Percentiles rank a stretch among this genome's conserved stretches.
Conservation (phyloP, 2,113 vertebrate species). For the Saccopteryx leptura region DNA sequence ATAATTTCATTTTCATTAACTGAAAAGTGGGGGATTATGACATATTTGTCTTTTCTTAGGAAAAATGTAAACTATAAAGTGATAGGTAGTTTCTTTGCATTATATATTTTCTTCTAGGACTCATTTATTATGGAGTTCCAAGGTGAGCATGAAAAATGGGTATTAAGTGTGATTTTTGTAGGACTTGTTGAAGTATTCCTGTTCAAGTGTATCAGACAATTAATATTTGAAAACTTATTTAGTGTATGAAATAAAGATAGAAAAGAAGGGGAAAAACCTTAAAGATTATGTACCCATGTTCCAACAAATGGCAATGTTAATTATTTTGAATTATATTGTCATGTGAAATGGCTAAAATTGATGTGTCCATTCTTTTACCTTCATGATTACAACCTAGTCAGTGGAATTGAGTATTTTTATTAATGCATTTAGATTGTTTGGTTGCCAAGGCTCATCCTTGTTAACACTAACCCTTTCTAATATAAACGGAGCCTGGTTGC, state of each 20-base stretch:
- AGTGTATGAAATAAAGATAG: background rate
- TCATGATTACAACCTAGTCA: constrained; percentile 32
- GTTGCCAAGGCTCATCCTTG: constrained; percentile 28
- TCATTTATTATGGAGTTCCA: background rate
- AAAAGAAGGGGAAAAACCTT: background rate
- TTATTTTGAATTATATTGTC: constrained; percentile 27
- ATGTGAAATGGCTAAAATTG: constrained; percentile 11
- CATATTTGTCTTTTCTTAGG: background rate
- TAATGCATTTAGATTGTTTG: constrained; percentile 43
- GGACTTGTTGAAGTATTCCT: background rate
- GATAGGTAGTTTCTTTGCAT: background rate
- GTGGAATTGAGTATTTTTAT: constrained; percentile 51
- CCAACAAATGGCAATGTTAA: background rate
- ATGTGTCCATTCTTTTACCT: constrained; percentile 8
- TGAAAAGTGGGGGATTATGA: background rate
- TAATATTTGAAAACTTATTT: constrained; percentile 14
- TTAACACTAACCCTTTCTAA: constrained; percentile 46
- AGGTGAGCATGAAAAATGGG: background rate
- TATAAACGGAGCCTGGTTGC: constrained; percentile 20
- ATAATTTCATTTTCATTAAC: background rate
- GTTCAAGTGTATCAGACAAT: background rate
- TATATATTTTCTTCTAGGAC: background rate
- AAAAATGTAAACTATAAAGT: background rate
- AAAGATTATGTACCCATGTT: background rate
- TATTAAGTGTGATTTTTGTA: background rate